phyloP scores from a whole-genome alignment of 2,888 invertebrate genomes.

The Aleiodes testaceus region DNA sequence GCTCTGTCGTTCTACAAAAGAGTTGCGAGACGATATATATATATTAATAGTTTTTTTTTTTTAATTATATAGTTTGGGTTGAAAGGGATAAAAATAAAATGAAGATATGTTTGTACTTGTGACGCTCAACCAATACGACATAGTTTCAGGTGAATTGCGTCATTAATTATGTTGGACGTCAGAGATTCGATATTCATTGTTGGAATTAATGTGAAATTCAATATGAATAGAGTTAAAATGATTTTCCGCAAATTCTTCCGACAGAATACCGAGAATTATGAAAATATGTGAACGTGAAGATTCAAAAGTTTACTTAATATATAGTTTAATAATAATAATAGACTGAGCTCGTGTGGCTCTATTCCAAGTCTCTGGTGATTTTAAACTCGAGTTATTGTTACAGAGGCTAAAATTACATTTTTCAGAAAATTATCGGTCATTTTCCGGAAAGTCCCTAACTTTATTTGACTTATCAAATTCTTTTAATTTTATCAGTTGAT shows the following conservation, averaged over 20 bases:
- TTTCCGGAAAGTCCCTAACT: not conserved
- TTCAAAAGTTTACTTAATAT: too few relatives aligned
- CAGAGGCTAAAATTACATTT: not conserved
- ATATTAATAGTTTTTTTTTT: not conserved
- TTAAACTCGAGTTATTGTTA: conserved; percentile 1
- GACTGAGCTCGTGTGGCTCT: not conserved
- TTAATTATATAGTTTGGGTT: conserved; percentile 14
- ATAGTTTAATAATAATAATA: conserved; percentile 1
- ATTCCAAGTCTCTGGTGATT: conserved; percentile 10
- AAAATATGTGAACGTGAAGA: too few relatives aligned
- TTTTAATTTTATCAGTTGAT: too few relatives aligned
- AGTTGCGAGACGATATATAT: conserved; percentile 25
- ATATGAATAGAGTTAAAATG: not conserved
- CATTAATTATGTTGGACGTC: conserved; percentile 10
- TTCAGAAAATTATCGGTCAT: not conserved
- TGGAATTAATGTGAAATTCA: not conserved
- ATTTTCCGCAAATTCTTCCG: not conserved
- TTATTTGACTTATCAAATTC: too few relatives aligned
- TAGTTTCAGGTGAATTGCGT: conserved; percentile 6
- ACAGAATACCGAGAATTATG: not conserved
- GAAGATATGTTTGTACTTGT: not conserved
- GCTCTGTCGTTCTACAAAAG: not conserved
- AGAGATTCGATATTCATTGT: conserved; percentile 1
- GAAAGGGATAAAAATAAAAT: conserved; percentile 13
- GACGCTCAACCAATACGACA: conserved; percentile 14